Base-by-base conservation (phyloP, 2,797 vertebrate genomes). In the Lycodopsis pacificus region DNA sequence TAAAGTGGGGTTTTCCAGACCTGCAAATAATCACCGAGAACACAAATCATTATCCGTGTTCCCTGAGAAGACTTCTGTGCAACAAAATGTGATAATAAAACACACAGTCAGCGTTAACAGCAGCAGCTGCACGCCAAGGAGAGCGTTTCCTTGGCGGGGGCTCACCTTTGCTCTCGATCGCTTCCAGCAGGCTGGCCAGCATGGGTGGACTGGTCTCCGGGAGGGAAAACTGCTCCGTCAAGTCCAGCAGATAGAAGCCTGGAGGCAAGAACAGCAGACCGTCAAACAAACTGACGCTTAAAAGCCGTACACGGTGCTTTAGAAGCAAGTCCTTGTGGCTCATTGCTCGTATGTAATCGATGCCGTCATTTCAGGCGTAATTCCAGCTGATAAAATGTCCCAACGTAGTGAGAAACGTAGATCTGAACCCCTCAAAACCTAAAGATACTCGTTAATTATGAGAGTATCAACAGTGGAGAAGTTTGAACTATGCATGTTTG, bases 161-260 rank as follows among this genome's bases (percentile, higher is more conserved):
- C 91, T 81, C 92, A 99, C 98, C 98, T 97, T 97, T 99, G 88
- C 91, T 97, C 92, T 99, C 98, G 13, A 99, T 97, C 71, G 95
- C 92, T 86, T 98, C 97, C 79, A 99, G 82, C 54, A 99, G 95
- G 88, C 95, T 95, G 88, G 95, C 87, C 58, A 99, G 93, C 87
- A 97, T 89, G 0, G 95, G 96, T 0, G 98, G 97, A 62, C 97
- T 96, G 0, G 93, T 80, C 36, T 98, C 97, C 56, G 97, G 97
- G 70, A 96, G 96, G 56, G 94, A 90, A 30, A 99, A 99, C 94
- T 99, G 98, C 87, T 99, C 98, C 0, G 94, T 96, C 88, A 99
- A 90, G 89, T 99, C 98, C 8, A 93, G 95, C 89, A 99, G 93
- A 69, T 86, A 88, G 80, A 91, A 94, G 77, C 89, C 90, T 94